Conservation (phyloP, 1,140 invertebrate species). For the Uloborus diversus region DNA sequence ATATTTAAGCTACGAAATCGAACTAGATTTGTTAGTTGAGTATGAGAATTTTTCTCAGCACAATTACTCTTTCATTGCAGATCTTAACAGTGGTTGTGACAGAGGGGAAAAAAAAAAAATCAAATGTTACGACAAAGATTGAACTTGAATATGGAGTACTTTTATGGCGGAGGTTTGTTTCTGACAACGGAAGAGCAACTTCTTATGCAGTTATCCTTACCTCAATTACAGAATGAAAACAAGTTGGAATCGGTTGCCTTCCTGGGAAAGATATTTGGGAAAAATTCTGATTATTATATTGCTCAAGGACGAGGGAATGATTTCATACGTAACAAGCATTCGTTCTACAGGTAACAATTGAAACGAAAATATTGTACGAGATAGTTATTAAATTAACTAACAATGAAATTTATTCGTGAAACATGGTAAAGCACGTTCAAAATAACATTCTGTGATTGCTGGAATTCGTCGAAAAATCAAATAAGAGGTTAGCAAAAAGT, state of each 20-base stretch:
- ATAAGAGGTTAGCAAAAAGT: too few species aligned
- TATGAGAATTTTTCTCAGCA: too few species aligned
- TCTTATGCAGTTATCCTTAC: slow-evolving; percentile 12
- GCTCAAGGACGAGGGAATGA: slow-evolving; percentile 34
- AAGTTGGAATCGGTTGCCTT: slow-evolving; percentile 27
- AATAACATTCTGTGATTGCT: too few species aligned
- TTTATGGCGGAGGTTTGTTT: neutral
- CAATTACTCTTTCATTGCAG: neutral
- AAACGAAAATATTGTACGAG: neutral
- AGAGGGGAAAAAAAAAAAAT: neutral
- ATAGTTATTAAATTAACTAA: too few species aligned
- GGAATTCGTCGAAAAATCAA: too few species aligned
- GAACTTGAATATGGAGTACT: slow-evolving; percentile 41
- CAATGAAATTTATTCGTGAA: too few species aligned
- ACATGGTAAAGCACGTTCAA: too few species aligned
- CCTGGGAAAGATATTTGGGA: slow-evolving; percentile 35
- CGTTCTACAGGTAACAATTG: slow-evolving; percentile 29
- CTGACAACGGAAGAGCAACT: slow-evolving; percentile 17
- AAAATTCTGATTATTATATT: slow-evolving; percentile 25
- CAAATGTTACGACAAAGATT: slow-evolving; percentile 22
- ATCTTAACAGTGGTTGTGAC: too few species aligned
- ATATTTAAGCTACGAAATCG: too few species aligned
- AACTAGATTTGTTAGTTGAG: too few species aligned
- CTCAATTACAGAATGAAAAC: slow-evolving; percentile 22
- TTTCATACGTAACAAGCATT: slow-evolving; percentile 32